Evolutionary conservation across 2,888 invertebrate genomes (phyloP).

Genomic region (Chirona hameri): DNA sequence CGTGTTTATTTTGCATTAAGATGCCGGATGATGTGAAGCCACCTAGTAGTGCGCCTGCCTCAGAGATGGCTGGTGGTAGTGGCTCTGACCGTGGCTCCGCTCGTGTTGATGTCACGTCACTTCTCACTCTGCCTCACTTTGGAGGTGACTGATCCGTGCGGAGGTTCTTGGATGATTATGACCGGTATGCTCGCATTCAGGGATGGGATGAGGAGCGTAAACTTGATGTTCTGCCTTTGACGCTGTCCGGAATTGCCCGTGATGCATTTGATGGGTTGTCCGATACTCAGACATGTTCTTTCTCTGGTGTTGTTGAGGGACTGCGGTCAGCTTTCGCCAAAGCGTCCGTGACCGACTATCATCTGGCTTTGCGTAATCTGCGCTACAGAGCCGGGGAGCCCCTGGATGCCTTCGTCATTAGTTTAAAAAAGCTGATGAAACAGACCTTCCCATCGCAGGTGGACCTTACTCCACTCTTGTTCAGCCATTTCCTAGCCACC

Average conservation of each 20-base stretch:
- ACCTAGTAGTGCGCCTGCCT: too few species aligned
- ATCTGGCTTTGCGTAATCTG: not conserved
- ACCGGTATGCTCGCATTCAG: not conserved
- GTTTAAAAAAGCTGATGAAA: not conserved
- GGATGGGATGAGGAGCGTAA: not conserved
- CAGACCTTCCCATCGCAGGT: not conserved
- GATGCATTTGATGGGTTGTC: not conserved
- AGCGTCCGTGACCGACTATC: not conserved
- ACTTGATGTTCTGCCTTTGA: not conserved
- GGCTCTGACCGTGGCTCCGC: too few species aligned
- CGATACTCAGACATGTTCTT: not conserved
- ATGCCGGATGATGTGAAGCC: too few species aligned
- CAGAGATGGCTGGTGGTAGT: too few species aligned
- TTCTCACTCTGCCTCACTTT: too few species aligned
- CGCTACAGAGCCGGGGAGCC: not conserved
- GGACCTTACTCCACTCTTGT: not conserved
- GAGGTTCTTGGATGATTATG: too few species aligned
- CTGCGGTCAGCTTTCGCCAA: not conserved
- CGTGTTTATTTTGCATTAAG: too few species aligned
- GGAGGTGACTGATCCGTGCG: too few species aligned
- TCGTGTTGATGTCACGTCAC: too few species aligned
- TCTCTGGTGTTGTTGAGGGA: not conserved
- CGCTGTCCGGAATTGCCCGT: not conserved
- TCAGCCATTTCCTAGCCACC: not conserved
- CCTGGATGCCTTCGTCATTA: not conserved